Conservation (phyloP, 2,113 vertebrate genomes). For the Leiothrix lutea region DNA sequence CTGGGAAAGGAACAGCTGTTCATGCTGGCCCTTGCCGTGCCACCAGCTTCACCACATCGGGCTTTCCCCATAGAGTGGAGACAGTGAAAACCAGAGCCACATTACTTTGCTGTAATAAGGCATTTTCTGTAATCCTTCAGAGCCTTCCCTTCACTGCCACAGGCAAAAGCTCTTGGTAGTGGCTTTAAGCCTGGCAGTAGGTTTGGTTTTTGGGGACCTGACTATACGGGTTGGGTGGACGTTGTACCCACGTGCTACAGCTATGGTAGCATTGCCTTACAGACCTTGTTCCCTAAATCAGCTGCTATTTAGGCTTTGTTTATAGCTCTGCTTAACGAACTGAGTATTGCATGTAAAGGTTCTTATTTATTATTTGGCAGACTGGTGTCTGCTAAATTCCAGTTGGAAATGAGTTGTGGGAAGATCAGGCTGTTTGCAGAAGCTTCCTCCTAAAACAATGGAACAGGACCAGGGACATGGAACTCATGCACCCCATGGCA, state of each 20-base stretch:
- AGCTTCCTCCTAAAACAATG: not conserved
- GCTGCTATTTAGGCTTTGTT: not conserved
- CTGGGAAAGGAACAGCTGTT: not conserved
- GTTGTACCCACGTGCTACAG: not conserved
- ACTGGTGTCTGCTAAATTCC: not conserved
- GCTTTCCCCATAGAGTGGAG: rapidly evolving
- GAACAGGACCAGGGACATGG: not conserved
- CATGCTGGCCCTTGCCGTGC: rapidly evolving
- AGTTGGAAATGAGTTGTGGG: not conserved
- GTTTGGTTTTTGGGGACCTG: not conserved
- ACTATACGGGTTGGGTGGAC: rapidly evolving
- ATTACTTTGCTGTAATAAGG: not conserved
- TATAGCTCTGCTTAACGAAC: not conserved
- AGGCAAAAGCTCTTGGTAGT: not conserved
- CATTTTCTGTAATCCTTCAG: not conserved
- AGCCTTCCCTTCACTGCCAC: not conserved
- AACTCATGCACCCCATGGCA: not conserved
- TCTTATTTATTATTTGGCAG: not conserved
- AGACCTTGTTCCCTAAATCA: rapidly evolving
- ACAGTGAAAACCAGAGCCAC: rapidly evolving
- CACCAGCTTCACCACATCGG: rapidly evolving
- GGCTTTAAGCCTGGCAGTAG: not conserved
- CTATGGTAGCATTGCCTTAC: not conserved
- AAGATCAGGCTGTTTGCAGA: not conserved
- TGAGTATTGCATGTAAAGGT: not conserved